Evolutionary conservation across 92 coral and sea anemone genomes (phyloP).

Genomic region (Heteractis magnifica): DNA sequence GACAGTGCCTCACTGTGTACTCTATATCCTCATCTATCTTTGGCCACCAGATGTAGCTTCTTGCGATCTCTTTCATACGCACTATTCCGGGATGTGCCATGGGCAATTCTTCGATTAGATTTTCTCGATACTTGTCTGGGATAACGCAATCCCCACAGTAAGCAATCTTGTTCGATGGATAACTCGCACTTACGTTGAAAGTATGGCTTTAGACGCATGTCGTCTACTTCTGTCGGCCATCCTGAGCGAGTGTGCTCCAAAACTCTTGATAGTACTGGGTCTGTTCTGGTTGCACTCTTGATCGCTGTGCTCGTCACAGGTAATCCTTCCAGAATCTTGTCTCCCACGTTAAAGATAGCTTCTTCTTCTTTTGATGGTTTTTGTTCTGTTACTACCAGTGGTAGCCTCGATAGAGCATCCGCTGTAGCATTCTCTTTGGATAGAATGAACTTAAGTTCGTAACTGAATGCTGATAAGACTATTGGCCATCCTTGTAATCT

Average conservation of each 20-base stretch:
- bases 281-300: constrained; percentile 42
- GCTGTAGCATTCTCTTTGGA: too few species aligned
- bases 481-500: not conserved
- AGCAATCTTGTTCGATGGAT: constrained; percentile 54
- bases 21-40: not conserved
- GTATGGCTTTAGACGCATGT: constrained; percentile 12
- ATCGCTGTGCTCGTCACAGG: constrained; percentile 46
- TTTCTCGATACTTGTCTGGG: constrained; percentile 34
- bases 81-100: constrained; percentile 50
- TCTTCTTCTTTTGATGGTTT: too few species aligned
- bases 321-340: constrained; percentile 29
- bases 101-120: constrained; percentile 35
- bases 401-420: too few species aligned
- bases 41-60: too few species aligned
- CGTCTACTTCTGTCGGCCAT: not conserved
- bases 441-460: not conserved
- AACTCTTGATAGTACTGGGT: constrained; percentile 52
- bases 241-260: constrained; percentile 43
- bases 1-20: not conserved
- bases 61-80: constrained; percentile 32
- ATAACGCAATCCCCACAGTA: constrained; percentile 69
- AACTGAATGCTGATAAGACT: not conserved
- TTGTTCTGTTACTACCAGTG: too few species aligned
- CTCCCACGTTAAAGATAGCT: too few species aligned
- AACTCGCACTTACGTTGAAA: constrained; percentile 14